Conservation (phyloP, 2,797 vertebrate genomes). For the Champsocephalus esox region DNA sequence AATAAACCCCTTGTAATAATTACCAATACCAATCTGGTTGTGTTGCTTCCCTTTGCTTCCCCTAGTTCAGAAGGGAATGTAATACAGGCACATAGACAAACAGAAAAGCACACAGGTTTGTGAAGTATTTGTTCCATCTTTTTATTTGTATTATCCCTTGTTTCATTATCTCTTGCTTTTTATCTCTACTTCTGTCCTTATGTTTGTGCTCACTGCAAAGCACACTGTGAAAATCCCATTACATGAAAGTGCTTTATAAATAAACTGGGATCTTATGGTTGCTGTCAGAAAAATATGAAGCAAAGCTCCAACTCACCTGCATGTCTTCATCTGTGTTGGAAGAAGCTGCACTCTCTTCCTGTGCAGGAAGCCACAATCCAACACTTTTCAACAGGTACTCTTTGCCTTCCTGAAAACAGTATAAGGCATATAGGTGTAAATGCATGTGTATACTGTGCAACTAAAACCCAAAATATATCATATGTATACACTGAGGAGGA, state of each 20-base stretch:
- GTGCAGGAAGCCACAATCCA: conserved; percentile 82
- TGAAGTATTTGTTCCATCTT: conserved; percentile 40
- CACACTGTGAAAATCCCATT: conserved; percentile 58
- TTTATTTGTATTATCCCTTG: conserved; percentile 36
- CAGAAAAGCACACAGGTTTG: conserved; percentile 32
- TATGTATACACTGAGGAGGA: not conserved
- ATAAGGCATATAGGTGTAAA: conserved; percentile 16
- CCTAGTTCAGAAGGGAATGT: no score
- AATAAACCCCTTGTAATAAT: no score
- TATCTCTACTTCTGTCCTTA: conserved; percentile 51
- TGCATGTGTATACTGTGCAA: not conserved
- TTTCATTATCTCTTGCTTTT: conserved; percentile 52
- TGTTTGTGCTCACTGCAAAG: conserved; percentile 48
- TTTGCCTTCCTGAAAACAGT: conserved; percentile 82
- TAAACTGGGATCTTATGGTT: conserved; percentile 52
- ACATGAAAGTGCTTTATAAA: conserved; percentile 64
- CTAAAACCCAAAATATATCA: not conserved
- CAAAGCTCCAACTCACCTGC: conserved; percentile 72
- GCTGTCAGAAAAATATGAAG: conserved; percentile 38
- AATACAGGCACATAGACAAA: not conserved
- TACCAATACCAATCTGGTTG: no score
- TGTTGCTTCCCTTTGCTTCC: no score
- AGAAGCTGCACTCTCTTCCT: conserved; percentile 69
- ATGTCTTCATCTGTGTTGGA: conserved; percentile 63
- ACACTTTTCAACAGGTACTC: conserved; percentile 87